Evolutionary conservation across 1,140 invertebrate species (phyloP), one percentile per base, ranked within the genome.

Genomic region (Pristionchus pacificus): DNA sequence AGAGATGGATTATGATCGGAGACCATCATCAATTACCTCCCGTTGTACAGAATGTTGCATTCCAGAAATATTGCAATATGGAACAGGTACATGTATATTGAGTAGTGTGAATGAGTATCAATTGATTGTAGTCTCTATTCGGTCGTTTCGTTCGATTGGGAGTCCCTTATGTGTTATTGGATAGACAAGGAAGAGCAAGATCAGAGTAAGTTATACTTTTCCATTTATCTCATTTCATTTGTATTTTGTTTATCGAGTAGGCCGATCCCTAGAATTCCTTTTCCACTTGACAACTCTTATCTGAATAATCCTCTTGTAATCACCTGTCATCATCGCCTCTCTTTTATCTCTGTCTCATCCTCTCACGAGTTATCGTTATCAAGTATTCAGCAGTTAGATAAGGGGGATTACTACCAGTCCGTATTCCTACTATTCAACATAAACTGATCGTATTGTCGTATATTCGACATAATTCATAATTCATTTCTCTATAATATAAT

Each of bases 1-100:
- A 99, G 85, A 88, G 97, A 15, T 99, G 97, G 96, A 97, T 99
- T 65, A 99, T 99, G 97, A 98, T 99, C 82, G 97, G 96, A 3
- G 96, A 99, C 87, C 97, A 99, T 85, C 93, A 98, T 86, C 97
- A 99, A 85, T 87, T 99, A 74, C 97, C 97, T 0, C 97, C 97
- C 0, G 94, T 99, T 13, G 97, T 99, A 49, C 98, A 99, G 85
- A 99, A 99, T 84, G 97, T 98, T 92, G 95, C 95, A 19, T 99
- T 99, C 85, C 95, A 99, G 85, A 99, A 99, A 84, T 99, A 95
- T 85, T 95, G 93, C 3, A 99, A 99, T 82, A 98, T 99, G 96
- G 97, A 99, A 83, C 38, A 49, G 38, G 38, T 49, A 10, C 6
- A n/a, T n/a, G n/a, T n/a, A 49, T 49, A 49, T 49, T 10, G 38